phyloP scores from a whole-genome alignment of 1,140 invertebrate genomes.

The Scylla paramamosain region DNA sequence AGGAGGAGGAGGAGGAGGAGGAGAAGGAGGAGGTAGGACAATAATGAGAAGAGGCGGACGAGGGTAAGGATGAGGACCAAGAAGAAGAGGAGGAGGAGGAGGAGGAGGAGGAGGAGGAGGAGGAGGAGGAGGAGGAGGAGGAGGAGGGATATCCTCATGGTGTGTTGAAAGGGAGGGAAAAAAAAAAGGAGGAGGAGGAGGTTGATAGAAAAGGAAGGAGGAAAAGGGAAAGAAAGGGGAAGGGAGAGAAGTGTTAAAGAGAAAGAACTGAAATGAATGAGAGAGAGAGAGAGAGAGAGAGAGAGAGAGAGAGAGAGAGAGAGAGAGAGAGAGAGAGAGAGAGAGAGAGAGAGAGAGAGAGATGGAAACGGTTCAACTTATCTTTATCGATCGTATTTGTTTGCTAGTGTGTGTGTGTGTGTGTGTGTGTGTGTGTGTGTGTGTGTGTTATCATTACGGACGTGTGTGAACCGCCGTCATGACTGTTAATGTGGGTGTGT shows the following conservation, averaged over 20 bases:
- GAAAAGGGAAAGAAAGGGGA: not conserved
- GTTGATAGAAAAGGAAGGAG: not conserved
- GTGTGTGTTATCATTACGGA: not conserved
- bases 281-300: conserved; percentile 34
- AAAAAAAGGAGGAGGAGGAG: not conserved
- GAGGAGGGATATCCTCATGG: not conserved
- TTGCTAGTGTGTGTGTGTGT: not conserved
- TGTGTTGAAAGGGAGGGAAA: not conserved
- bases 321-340: not conserved
- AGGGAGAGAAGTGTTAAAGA: not conserved
- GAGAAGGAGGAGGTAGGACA: not conserved
- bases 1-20: too few species aligned
- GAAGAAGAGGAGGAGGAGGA: not conserved
- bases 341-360: conserved; percentile 27
- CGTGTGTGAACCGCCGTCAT: too few species aligned
- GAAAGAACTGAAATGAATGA: not conserved
- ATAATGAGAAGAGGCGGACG: not conserved
- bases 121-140: not conserved
- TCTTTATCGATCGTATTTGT: too few species aligned
- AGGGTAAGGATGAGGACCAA: not conserved
- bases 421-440: conserved; percentile 32
- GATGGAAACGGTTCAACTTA: not conserved
- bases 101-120: conserved; percentile 25
- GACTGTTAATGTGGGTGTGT: too few species aligned
- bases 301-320: conserved; percentile 42